phyloP scores from a whole-genome alignment of 2,888 invertebrate species.

The Strigamia transsilvanica region DNA sequence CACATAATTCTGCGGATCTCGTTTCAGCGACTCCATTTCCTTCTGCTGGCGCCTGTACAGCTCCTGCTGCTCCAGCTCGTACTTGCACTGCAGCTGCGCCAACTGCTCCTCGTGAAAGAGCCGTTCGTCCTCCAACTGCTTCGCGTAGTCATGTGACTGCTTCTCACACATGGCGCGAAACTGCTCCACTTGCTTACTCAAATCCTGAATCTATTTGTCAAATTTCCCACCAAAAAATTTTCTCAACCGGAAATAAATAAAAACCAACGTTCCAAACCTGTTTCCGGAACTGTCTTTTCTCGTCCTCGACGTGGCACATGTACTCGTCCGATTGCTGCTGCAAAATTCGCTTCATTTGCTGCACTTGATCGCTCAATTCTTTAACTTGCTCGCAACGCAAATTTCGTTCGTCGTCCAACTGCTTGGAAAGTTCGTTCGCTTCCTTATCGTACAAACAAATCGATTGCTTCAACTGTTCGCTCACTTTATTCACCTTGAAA shows the following conservation, averaged over 20 bases:
- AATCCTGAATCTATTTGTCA: conserved; percentile 7
- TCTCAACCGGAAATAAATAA: not conserved
- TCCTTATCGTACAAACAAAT: conserved; percentile 50
- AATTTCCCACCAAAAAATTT: too few relatives aligned
- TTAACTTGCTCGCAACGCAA: conserved; percentile 6
- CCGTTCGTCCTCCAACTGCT: conserved; percentile 40
- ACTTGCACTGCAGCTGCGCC: not conserved
- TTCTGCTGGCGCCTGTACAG: not conserved
- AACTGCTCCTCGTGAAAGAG: not conserved
- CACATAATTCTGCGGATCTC: conserved; percentile 41
- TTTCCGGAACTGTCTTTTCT: conserved; percentile 3
- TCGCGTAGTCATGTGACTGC: conserved; percentile 26
- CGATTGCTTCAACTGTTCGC: conserved; percentile 52
- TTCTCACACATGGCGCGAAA: conserved; percentile 45
- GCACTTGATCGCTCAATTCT: not conserved
- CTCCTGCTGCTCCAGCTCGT: not conserved
- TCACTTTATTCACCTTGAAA: conserved; percentile 36
- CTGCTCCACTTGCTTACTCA: conserved; percentile 39
- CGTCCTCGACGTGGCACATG: not conserved
- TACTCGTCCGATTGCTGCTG: conserved; percentile 22
- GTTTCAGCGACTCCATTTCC: conserved; percentile 1
- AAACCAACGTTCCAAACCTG: not conserved
- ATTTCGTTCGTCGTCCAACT: conserved; percentile 27
- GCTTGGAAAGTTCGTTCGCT: conserved; percentile 22
- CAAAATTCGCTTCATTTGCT: not conserved